Evolutionary conservation across 2,888 invertebrate species (phyloP).

Genomic region (Chrysolina oricalcia): DNA sequence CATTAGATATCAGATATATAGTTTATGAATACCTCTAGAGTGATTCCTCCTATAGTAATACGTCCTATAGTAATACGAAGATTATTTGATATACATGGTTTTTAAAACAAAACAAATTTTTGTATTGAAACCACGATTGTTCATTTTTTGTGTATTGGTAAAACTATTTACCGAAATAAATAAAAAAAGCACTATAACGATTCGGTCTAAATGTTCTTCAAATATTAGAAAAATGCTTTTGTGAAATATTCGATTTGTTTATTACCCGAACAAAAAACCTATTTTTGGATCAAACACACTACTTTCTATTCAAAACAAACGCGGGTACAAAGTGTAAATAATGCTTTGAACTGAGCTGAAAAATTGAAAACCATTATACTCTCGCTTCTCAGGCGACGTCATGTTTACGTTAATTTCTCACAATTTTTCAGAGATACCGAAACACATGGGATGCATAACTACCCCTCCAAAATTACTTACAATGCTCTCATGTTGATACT

Average conservation of each 20-base stretch:
- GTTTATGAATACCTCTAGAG: no score
- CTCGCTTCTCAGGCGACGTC: background rate
- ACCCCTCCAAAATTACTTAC: conserved; percentile 8
- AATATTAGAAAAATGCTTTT: background rate
- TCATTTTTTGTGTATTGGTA: no score
- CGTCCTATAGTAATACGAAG: no score
- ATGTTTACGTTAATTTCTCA: conserved; percentile 12
- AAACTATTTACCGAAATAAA: no score
- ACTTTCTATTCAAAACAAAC: conserved; percentile 4
- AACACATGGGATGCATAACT: conserved; percentile 29
- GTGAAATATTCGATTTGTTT: background rate
- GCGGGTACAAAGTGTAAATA: conserved; percentile 2
- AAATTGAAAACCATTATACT: conserved; percentile 3
- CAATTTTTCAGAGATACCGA: background rate
- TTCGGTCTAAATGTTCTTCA: no score
- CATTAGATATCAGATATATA: no score
- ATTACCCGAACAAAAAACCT: background rate
- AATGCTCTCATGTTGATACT: conserved; percentile 23
- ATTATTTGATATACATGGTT: no score
- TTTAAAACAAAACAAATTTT: no score
- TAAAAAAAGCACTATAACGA: no score
- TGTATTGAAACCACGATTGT: no score
- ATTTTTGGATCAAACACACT: conserved; percentile 17
- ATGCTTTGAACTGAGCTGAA: conserved; percentile 11
- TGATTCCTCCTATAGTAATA: no score